Percentiles rank a stretch among this genome's conserved stretches.
These are phyloP conservation scores for Loxodonta africana DNA, from an alignment of 2,113 vertebrate genomes.

Conservation along the genomic window DNA sequence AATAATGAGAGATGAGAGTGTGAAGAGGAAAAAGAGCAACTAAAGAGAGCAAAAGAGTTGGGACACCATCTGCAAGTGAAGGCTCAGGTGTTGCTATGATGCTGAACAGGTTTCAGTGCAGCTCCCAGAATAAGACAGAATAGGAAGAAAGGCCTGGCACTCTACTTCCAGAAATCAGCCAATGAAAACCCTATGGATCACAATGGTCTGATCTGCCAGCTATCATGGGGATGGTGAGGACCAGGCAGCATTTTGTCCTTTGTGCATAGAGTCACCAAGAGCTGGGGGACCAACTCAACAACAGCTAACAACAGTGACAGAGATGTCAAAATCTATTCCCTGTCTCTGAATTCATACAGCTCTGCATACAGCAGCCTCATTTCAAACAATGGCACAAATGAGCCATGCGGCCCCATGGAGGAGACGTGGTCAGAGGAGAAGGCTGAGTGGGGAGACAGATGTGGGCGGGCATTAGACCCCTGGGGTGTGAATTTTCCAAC, in stretches of 20 bases:
- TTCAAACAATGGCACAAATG: not conserved
- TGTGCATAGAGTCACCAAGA: not conserved
- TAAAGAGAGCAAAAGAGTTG: not conserved
- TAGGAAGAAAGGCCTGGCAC: not conserved
- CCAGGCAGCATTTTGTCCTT: not conserved
- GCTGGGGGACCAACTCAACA: not conserved
- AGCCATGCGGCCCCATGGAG: not conserved
- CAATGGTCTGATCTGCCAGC: not conserved
- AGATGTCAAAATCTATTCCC: not conserved
- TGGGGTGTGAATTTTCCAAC: not conserved
- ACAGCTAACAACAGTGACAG: not conserved
- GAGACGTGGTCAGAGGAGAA: not conserved
- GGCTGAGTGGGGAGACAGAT: not conserved
- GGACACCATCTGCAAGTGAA: not conserved
- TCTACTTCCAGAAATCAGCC: not conserved
- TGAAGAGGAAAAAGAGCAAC: not conserved
- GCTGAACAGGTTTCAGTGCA: not conserved
- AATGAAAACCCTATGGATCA: not conserved
- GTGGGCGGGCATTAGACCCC: not conserved
- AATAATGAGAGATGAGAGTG: not conserved
- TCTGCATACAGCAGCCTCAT: not conserved
- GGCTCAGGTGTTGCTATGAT: not conserved
- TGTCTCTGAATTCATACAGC: not conserved
- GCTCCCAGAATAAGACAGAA: not conserved
- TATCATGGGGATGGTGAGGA: not conserved